These are phyloP conservation scores for Ips nitidus DNA, from an alignment of 1,140 invertebrate genomes.

Conservation along the genomic window DNA sequence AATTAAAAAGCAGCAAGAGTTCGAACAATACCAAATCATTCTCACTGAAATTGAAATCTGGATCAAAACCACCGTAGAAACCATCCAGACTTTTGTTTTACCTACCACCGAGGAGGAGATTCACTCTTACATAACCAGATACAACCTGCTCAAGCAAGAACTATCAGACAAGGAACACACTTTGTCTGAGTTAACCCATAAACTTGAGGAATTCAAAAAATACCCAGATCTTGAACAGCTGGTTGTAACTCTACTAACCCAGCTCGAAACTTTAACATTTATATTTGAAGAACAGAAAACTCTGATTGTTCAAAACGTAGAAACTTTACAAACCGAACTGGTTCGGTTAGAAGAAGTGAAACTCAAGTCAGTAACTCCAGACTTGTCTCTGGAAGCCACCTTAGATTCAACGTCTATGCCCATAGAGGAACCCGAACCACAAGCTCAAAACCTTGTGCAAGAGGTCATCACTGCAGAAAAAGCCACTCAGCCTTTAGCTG, in stretches of 20 bases:
- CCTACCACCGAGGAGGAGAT: constrained; percentile 52
- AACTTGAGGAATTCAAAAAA: constrained; percentile 57
- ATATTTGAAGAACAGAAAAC: constrained; percentile 59
- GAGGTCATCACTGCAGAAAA: constrained; percentile 39
- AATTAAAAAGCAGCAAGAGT: constrained; percentile 59
- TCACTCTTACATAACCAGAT: constrained; percentile 54
- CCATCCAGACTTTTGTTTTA: constrained; percentile 39
- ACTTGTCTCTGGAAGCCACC: constrained; percentile 58
- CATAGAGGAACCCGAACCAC: constrained; percentile 56
- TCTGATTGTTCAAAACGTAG: constrained; percentile 59
- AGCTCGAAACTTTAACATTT: constrained; percentile 58
- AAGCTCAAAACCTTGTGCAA: constrained; percentile 37
- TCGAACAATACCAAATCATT: constrained; percentile 61
- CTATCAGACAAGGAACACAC: constrained; percentile 60
- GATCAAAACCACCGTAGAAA: constrained; percentile 54
- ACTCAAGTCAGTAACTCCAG: constrained; percentile 32
- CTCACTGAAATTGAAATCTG: constrained; percentile 65
- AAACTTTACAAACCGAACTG: constrained; percentile 54
- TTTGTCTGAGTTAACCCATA: constrained; percentile 59
- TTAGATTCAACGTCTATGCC: constrained; percentile 64
- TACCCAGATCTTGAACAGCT: constrained; percentile 54
- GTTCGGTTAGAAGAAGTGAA: constrained; percentile 50
- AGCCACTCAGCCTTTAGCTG: constrained; percentile 39
- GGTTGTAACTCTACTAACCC: constrained; percentile 58
- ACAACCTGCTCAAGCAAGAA: constrained; percentile 58